Percentiles rank a stretch among this genome's conserved stretches.
These are phyloP conservation scores for Tenthredo amoena DNA, from an alignment of 2,888 invertebrate species.

Conservation along the genomic window DNA sequence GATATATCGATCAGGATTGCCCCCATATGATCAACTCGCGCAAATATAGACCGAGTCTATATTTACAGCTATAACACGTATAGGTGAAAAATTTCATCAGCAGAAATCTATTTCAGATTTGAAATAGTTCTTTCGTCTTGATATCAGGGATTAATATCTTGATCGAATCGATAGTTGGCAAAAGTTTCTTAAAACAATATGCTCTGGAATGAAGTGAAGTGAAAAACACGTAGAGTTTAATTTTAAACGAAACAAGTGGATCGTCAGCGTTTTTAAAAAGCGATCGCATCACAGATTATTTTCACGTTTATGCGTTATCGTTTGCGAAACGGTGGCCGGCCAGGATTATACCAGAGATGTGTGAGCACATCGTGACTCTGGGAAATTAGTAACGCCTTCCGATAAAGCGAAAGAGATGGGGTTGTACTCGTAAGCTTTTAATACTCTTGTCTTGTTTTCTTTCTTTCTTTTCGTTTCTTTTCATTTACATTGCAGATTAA, in stretches of 20 bases:
- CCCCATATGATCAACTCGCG: neutral
- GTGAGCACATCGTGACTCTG: constrained; percentile 24
- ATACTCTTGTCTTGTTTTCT: neutral
- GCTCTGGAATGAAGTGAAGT: neutral
- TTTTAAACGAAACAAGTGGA: neutral
- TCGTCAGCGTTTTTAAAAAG: neutral
- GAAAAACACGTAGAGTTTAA: neutral
- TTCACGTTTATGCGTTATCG: neutral
- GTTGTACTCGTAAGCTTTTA: constrained; percentile 41
- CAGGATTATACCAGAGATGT: neutral
- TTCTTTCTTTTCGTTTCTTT: neutral
- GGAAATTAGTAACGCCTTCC: constrained; percentile 23
- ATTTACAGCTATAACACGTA: neutral
- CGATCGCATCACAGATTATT: constrained; percentile 10
- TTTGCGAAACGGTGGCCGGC: neutral
- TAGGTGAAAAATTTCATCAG: neutral
- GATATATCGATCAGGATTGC: neutral
- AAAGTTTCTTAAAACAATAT: neutral
- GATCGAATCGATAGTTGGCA: neutral
- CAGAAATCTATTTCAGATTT: neutral
- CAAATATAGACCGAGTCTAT: neutral
- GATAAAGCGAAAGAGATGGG: neutral
- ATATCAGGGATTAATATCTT: neutral
- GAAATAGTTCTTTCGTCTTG: neutral
- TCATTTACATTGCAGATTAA: constrained; percentile 42